Conservation (phyloP, 2,797 vertebrate species). For the Pyrocephalus nanus region DNA sequence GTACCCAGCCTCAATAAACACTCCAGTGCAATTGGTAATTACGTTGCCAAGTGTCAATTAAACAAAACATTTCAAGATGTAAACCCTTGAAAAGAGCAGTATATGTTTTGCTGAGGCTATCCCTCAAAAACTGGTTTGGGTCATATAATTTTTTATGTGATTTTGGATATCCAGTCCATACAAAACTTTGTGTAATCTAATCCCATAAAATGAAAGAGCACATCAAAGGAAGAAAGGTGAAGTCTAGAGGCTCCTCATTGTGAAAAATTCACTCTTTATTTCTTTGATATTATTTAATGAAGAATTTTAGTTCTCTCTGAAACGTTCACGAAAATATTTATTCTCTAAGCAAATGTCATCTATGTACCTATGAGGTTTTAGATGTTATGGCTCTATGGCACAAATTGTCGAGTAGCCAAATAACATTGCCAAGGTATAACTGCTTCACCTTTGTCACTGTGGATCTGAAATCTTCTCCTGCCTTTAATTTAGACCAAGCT, state of each 20-base stretch:
- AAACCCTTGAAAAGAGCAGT: neutral
- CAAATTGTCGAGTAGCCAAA: rapidly evolving
- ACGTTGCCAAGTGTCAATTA: neutral
- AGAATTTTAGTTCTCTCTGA: neutral
- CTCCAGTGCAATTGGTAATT: neutral
- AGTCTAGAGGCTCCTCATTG: neutral
- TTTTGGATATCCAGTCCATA: neutral
- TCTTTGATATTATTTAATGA: neutral
- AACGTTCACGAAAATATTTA: neutral
- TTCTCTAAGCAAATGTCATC: neutral
- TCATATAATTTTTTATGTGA: neutral
- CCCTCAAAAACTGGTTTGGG: neutral
- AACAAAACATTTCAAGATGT: neutral
- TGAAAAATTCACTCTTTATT: neutral
- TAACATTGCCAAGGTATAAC: neutral
- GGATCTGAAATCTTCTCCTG: neutral
- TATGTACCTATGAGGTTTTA: neutral
- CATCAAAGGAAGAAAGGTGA: neutral
- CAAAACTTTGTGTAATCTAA: neutral
- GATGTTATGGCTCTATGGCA: neutral
- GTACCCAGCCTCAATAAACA: neutral
- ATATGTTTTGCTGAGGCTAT: neutral
- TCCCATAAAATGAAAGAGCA: neutral
- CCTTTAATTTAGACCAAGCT: neutral
- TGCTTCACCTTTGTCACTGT: neutral